Percentiles rank a stretch among this genome's conserved stretches.
Evolutionary conservation across 1,140 invertebrate species (phyloP).

Genomic region (Paracyclopina nana): DNA sequence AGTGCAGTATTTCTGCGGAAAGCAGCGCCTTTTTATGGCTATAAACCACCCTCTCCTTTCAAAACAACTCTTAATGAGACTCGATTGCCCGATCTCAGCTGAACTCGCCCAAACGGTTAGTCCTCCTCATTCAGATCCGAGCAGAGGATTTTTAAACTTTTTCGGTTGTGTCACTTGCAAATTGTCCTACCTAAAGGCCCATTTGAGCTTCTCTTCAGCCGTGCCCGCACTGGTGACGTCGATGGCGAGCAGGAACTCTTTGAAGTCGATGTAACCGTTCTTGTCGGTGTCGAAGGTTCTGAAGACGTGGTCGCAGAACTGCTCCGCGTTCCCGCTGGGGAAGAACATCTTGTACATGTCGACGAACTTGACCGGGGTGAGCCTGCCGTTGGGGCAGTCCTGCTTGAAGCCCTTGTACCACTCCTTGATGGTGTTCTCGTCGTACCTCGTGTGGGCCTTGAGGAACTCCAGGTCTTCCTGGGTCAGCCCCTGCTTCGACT

Average conservation of each 20-base stretch:
- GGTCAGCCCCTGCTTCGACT: conserved; percentile 79
- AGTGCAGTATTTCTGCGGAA: too few relatives aligned
- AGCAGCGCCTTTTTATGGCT: too few relatives aligned
- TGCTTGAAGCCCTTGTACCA: conserved; percentile 99
- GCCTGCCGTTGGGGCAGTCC: conserved; percentile 94
- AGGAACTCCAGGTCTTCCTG: conserved; percentile 94
- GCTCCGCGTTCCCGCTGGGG: conserved; percentile 90
- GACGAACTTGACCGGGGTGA: conserved; percentile 94
- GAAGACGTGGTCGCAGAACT: conserved; percentile 98
- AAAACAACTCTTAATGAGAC: too few relatives aligned
- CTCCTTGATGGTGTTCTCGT: conserved; percentile 89
- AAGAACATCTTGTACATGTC: conserved; percentile 99
- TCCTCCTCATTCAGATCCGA: too few relatives aligned
- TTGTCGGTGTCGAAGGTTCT: conserved; percentile 98
- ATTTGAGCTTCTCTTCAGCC: conserved; percentile 93
- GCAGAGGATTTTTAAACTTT: too few relatives aligned
- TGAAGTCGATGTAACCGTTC: conserved; percentile 93
- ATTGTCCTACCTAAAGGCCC: conserved; percentile 77
- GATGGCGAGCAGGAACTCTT: conserved; percentile 92
- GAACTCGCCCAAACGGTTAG: too few relatives aligned
- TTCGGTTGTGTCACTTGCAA: too few relatives aligned
- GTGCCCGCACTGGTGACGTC: conserved; percentile 94
- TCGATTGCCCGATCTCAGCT: too few relatives aligned
- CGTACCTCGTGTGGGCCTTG: conserved; percentile 80
- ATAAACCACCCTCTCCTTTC: too few relatives aligned